Conservation (phyloP, 2,888 invertebrate species). For the Deroplatys truncata region DNA sequence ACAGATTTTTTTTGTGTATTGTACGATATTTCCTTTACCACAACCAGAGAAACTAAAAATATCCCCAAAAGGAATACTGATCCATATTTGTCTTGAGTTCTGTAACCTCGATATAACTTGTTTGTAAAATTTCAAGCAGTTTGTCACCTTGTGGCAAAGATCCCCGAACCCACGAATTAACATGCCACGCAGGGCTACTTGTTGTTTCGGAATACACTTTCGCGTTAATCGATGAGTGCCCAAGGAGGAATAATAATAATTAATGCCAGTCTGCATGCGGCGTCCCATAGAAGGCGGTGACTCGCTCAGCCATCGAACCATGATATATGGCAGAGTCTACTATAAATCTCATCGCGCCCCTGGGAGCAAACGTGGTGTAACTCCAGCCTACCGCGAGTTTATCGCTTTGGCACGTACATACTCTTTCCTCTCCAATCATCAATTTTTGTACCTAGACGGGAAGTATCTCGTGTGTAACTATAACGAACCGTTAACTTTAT, state of each 20-base stretch:
- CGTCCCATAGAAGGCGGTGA: not conserved
- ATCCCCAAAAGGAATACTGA: too few species aligned
- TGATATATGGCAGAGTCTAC: not conserved
- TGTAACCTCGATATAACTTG: too few species aligned
- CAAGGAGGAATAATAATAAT: not conserved
- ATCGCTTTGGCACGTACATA: not conserved
- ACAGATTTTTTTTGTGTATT: too few species aligned
- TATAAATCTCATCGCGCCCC: not conserved
- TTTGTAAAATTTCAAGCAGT: too few species aligned
- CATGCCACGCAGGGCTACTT: not conserved
- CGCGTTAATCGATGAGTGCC: not conserved
- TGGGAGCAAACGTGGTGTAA: not conserved
- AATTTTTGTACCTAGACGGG: too few species aligned
- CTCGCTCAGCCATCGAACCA: not conserved
- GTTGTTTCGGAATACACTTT: not conserved
- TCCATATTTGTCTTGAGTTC: too few species aligned
- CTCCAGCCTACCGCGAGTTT: not conserved
- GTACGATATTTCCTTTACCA: too few species aligned
- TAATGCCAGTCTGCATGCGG: not conserved
- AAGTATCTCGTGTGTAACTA: too few species aligned
- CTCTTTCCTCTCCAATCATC: too few species aligned
- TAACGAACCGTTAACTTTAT: too few species aligned
- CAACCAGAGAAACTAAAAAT: too few species aligned
- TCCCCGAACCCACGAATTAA: not conserved
- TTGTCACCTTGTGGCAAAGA: not conserved